Conservation (phyloP, 64 coral and sea anemone species). For the Montipora cactus region DNA sequence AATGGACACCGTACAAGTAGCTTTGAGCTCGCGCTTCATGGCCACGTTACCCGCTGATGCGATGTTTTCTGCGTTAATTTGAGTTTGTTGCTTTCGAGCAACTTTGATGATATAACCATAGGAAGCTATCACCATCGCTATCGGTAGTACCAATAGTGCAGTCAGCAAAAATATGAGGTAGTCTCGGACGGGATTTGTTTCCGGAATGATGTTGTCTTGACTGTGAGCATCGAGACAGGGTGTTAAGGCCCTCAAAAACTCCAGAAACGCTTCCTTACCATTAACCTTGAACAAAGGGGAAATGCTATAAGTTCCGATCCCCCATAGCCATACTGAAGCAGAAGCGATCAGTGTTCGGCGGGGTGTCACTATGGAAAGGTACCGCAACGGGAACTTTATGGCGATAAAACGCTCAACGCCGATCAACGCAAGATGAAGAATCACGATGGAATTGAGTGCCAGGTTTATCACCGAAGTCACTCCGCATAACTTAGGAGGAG, state of each 20-base stretch:
- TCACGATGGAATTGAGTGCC: neutral
- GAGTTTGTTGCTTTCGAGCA: constrained; percentile 4
- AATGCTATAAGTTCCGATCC: neutral
- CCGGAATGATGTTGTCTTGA: neutral
- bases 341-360: constrained; percentile 3
- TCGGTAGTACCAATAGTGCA: neutral
- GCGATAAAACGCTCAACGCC: constrained; percentile 7
- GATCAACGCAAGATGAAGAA: constrained; percentile 24
- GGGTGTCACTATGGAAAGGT: constrained; percentile 5
- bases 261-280: neutral
- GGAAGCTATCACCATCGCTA: neutral
- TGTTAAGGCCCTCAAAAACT: neutral
- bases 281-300: neutral
- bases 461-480: neutral
- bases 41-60: neutral
- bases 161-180: neutral
- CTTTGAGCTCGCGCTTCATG: constrained; percentile 28
- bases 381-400: constrained; percentile 9
- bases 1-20: constrained; percentile 13
- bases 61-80: neutral
- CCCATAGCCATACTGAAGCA: neutral
- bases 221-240: neutral
- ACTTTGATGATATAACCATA: constrained; percentile 1
- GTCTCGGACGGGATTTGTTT: neutral
- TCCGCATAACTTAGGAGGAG: neutral